phyloP scores from a whole-genome alignment of 2,888 invertebrate species.

The Hemicrepidius hirtus region DNA sequence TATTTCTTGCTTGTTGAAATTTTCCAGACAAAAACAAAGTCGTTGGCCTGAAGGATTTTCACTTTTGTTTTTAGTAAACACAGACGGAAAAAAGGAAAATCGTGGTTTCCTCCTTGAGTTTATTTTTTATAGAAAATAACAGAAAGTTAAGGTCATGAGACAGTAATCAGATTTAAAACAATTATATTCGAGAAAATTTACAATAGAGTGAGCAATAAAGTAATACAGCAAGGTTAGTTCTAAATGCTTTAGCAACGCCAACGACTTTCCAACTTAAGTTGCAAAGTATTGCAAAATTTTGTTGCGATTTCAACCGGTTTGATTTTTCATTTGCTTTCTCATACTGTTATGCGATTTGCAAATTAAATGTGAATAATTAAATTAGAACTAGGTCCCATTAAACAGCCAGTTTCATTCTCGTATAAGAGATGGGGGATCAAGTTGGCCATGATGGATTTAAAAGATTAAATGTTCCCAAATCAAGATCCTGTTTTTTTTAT shows the following conservation, averaged over 20 bases:
- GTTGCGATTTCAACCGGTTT: slow-evolving; percentile 25
- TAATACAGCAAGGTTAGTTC: slow-evolving; percentile 14
- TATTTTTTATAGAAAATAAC: not conserved
- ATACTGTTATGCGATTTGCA: not conserved
- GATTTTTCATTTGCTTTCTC: not conserved
- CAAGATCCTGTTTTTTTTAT: no score
- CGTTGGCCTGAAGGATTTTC: not conserved
- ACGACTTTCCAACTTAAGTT: slow-evolving; percentile 21
- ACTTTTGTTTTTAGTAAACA: not conserved
- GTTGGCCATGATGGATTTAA: no score
- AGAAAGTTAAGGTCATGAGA: slow-evolving; percentile 1
- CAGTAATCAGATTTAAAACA: not conserved
- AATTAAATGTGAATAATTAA: not conserved
- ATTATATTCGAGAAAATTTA: slow-evolving; percentile 11
- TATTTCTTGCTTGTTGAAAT: slow-evolving; percentile 8
- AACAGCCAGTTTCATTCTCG: no score
- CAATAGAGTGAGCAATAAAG: slow-evolving; percentile 11
- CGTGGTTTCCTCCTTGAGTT: no score
- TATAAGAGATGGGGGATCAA: no score
- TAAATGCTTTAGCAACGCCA: slow-evolving; percentile 5
- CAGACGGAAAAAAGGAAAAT: not conserved
- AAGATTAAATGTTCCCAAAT: no score
- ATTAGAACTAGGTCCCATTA: not conserved
- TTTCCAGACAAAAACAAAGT: not conserved
- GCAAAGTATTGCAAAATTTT: slow-evolving; percentile 22